Base-by-base conservation (phyloP, 2,888 invertebrate species). In the Pteria penguin region DNA sequence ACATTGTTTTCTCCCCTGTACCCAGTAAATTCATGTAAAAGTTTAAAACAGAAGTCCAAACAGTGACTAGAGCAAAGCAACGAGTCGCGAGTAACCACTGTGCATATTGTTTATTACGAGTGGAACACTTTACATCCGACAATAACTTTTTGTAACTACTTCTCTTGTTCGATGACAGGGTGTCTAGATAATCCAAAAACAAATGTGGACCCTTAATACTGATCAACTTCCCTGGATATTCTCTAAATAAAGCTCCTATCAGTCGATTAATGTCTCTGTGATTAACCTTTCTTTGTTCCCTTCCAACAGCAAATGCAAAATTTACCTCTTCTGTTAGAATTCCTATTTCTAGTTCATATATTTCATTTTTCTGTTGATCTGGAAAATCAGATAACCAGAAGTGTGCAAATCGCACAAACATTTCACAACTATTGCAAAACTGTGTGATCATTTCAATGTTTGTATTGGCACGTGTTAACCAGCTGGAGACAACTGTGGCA, bases 371-470 rank as follows among this genome's bases (percentile, higher is more conserved):
- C 66, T 90, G 87, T 54, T 79, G 63, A 76, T 89, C 90, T 11
- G 87, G 86, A 76, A 92, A 90, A 32, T 88, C 86, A 4, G 87
- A 83, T 26, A 92, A 83, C 91, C 91, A 92, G 78, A 92, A 91
- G 79, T 92, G 91, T 66, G 90, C 88, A 86, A 92, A 91, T 67
- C 87, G 83, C 26, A 91, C 89, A 85, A 90, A 92, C 75, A 90
- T 89, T 33, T 90, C 90, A 2, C 82, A 86, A 31, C 76, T 75
- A 36, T 83, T 84, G 80, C 88, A 86, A 81, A 87, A 92, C 4
- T 79, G 67, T 14, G 87, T 72, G 36, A 92, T 72, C 22, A 90
- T 88, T 14, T 84, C 81, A 0, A 92, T 85, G 52, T 81, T 76
- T 33, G 78, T 81, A 79, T 90, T 92, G 11, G 91, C 83, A 57